Base-by-base conservation (phyloP, 2,113 vertebrate species). In the Eurypyga helias region DNA sequence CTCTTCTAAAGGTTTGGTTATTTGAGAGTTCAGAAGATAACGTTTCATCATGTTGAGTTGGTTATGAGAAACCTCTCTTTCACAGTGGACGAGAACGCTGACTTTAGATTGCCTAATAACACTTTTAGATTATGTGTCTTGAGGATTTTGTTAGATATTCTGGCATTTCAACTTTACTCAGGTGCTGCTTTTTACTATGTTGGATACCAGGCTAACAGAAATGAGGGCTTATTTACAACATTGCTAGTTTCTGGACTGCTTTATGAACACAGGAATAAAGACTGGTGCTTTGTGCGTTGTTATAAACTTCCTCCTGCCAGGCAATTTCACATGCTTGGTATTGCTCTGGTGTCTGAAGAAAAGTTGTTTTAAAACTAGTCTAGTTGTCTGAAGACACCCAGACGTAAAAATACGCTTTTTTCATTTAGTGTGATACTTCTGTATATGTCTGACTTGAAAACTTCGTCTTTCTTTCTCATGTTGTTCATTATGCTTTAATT, bases 1-100 rank as follows among this genome's bases (percentile, higher is more conserved):
- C 15, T 88, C 90, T 96, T 93, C 93, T 52, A 82, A 92, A 96
- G 91, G 91, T 97, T 96, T 97, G 93, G 24, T 89, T 94, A 70
- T 90, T 96, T 18, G 24, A 73, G 55, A 55, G 52, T 76, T 92
- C 62, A 79, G 93, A 92, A 96, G 38, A 83, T 52, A 34, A 70
- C 14, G 89, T 93, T 38, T 73, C 55, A 7, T 61, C 46, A 28
- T 80, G 31, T 34, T 64, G 24, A 78, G 34, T 4, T 92, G 48
- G 8, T 76, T 83, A 52, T 72, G 67, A 84, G 34, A 58, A 81
- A 43, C 34, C 11, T 84, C 4, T 90, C 31, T 66, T 91, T 46
- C 52, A 49, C 46, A 89, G 21, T 61, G 18, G 46, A 16, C 84
- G 54, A 51, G 17, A 24, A 67, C 38, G 13, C 45, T 89, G 83